Evolutionary conservation across 1,140 invertebrate genomes (phyloP).

Genomic region (Hylyphantes graminicola): DNA sequence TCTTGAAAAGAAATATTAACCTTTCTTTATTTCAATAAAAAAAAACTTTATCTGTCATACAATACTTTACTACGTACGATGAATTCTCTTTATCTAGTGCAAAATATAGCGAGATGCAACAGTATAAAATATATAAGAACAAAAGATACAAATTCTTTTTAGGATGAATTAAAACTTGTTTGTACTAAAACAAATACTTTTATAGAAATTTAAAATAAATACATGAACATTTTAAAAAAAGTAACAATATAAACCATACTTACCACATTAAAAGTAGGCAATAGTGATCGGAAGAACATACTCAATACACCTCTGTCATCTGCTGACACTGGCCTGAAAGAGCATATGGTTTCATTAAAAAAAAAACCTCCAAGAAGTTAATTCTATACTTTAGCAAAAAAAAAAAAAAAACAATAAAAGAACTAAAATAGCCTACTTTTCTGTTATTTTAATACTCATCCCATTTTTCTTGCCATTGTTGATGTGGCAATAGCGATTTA

Average conservation of each 20-base stretch:
- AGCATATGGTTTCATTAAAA: not conserved
- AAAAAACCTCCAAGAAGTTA: not conserved
- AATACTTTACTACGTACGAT: too few species aligned
- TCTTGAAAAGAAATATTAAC: too few species aligned
- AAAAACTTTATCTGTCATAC: too few species aligned
- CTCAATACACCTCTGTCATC: conserved; percentile 67
- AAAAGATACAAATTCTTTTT: not conserved
- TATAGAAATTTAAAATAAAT: conserved; percentile 67
- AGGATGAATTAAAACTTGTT: conserved; percentile 11
- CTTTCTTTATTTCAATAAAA: too few species aligned
- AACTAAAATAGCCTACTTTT: too few species aligned
- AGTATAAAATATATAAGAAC: not conserved
- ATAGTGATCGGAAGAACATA: conserved; percentile 76
- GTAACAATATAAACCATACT: not conserved
- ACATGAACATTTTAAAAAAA: not conserved
- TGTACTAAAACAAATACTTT: conserved; percentile 57
- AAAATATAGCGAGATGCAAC: not conserved
- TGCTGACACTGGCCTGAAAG: conserved; percentile 28
- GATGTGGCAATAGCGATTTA: too few species aligned
- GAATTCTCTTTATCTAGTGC: not conserved
- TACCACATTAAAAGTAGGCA: conserved; percentile 72
- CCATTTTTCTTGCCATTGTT: too few species aligned
- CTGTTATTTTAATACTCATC: too few species aligned
- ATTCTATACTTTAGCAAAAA: not conserved
- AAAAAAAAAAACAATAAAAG: not conserved